A percentile compares a stretch with the other conserved stretches of the same genome.
Evolutionary conservation across 2,113 vertebrate species (phyloP).

Genomic region (Elephantulus edwardii): DNA sequence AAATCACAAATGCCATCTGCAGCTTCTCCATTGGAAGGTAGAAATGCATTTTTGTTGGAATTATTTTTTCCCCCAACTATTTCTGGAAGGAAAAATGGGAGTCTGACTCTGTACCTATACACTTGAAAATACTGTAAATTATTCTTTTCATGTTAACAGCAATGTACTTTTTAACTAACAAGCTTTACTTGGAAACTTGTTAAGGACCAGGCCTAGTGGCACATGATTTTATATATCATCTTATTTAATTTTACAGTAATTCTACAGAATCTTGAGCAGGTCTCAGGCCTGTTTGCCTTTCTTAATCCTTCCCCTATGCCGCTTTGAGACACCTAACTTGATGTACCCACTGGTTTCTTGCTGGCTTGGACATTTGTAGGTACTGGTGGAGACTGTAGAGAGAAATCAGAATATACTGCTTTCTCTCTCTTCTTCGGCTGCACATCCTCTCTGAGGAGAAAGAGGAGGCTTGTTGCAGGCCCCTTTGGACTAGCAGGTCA

Average conservation of each 20-base stretch:
- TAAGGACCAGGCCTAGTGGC: background rate
- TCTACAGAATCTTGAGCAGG: background rate
- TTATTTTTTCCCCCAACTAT: background rate
- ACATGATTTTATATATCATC: background rate
- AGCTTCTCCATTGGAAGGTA: slow-evolving; percentile 58
- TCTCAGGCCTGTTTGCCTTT: background rate
- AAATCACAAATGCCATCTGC: slow-evolving; percentile 57
- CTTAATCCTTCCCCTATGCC: background rate
- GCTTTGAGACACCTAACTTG: background rate
- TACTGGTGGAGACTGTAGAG: background rate
- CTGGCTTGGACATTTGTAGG: background rate
- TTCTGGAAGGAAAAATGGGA: slow-evolving; percentile 33
- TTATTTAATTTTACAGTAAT: slow-evolving; percentile 30
- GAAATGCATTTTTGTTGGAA: slow-evolving; percentile 29
- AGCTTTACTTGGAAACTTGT: background rate
- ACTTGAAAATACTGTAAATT: background rate
- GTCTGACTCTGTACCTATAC: background rate
- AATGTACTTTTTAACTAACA: background rate
- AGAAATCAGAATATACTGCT: background rate
- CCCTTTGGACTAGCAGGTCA: background rate
- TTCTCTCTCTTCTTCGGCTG: background rate
- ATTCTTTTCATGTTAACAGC: background rate
- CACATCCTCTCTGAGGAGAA: background rate
- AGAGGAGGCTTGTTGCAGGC: too few relatives aligned
- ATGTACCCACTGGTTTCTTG: background rate